Base-by-base conservation (phyloP, 35 echinoderm and acorn worm genomes). In the Ptychodera flava region DNA sequence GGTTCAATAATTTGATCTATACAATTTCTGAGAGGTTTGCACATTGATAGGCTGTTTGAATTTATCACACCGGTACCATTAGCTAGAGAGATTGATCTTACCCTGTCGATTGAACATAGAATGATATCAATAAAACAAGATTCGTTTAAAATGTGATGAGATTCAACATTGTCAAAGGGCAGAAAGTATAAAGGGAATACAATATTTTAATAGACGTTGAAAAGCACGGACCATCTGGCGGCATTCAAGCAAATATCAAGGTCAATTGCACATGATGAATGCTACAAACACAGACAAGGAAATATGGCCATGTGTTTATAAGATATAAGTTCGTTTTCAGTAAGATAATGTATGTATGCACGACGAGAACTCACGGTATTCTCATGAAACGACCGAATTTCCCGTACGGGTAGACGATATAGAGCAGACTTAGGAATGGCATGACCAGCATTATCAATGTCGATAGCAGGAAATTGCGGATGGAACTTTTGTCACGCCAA, bases 301-400 rank as follows among this genome's bases (percentile, higher is more conserved):
- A 64, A 64, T 64, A 64, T 64, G 45, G n/a, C n/a, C n/a, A n/a
- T n/a, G n/a, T n/a, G n/a, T n/a, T n/a, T n/a, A n/a, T n/a, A n/a
- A n/a, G n/a, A n/a, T n/a, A n/a, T n/a, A n/a, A n/a, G n/a, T n/a
- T n/a, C n/a, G n/a, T n/a, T n/a, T n/a, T n/a, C n/a, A n/a, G n/a
- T n/a, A n/a, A n/a, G n/a, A n/a, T n/a, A n/a, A n/a, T n/a, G n/a
- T n/a, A n/a, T n/a, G n/a, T n/a, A n/a, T n/a, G n/a, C n/a, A n/a
- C n/a, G n/a, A n/a, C n/a, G n/a, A n/a, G n/a, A n/a, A 93, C 95
- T 93, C 91, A 97, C 95, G 95, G 95, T 31, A 87, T 92, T 36
- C 85, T 87, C 33, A 91, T 90, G 64, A 93, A 93, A 80, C 35
- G 37, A 30, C 81, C 78, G 31, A 97, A 34, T 28, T 81, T 80